Evolutionary conservation across 2,888 invertebrate genomes (phyloP).

Genomic region (Steinernema hermaphroditum): DNA sequence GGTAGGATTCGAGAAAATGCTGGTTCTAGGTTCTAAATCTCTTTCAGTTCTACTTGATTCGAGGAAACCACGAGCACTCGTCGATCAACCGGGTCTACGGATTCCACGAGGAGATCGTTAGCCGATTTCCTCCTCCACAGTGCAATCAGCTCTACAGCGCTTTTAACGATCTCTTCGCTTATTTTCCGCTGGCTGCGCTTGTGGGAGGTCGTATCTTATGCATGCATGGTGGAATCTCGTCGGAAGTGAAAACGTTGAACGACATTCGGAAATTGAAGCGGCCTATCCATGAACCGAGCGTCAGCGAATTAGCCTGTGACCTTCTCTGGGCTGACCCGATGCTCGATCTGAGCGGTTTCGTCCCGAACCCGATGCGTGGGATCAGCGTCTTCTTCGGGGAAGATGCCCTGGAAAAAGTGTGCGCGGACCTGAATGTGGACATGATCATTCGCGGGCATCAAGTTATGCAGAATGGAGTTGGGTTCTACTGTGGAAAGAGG

Average conservation of each 20-base stretch:
- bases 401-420: constrained; percentile 16
- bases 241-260: constrained; percentile 6
- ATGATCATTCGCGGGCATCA: constrained; percentile 29
- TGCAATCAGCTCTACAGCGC: constrained; percentile 11
- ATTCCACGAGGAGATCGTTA: constrained; percentile 9
- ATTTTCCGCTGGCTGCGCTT: constrained; percentile 23
- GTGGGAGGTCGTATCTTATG: constrained; percentile 27
- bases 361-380: constrained; percentile 28
- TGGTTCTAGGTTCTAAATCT: not conserved
- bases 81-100: constrained; percentile 24
- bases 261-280: constrained; percentile 37
- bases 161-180: constrained; percentile 32
- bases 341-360: constrained; percentile 30
- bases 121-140: not conserved
- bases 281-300: constrained; percentile 37
- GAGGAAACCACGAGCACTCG: constrained; percentile 32
- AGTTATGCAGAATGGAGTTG: constrained; percentile 32
- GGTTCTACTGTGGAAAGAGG: constrained; percentile 17
- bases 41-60: constrained; percentile 26
- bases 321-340: constrained; percentile 51
- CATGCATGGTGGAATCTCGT: constrained; percentile 33
- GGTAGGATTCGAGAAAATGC: too few species aligned
- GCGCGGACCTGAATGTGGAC: constrained; percentile 15
- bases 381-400: constrained; percentile 34
- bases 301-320: constrained; percentile 40